These are phyloP conservation scores for Fregetta grallaria DNA, from an alignment of 2,113 vertebrate genomes.

Conservation along the genomic window DNA sequence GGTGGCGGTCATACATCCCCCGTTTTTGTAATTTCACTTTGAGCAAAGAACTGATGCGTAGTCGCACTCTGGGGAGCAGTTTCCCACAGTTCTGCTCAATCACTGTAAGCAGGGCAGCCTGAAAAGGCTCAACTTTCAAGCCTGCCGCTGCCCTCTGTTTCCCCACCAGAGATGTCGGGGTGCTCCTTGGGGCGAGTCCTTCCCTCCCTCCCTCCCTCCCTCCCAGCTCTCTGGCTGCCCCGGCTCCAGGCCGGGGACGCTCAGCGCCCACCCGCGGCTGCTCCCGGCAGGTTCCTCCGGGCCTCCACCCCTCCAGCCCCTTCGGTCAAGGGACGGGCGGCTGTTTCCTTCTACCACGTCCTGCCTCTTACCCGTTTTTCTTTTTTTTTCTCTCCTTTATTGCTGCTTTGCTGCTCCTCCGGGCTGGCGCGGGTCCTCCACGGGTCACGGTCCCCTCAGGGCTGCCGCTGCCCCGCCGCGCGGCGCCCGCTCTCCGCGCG, in stretches of 20 bases:
- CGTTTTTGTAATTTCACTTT: not conserved
- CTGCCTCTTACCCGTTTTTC: not conserved
- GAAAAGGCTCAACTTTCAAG: not conserved
- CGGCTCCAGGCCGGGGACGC: not conserved
- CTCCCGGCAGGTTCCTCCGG: fast-evolving
- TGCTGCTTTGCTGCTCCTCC: not conserved
- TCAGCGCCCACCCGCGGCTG: too few species aligned
- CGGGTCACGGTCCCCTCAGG: too few species aligned
- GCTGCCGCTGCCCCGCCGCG: fast-evolving
- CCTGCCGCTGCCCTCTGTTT: not conserved
- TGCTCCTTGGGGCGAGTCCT: not conserved
- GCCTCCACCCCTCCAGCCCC: too few species aligned
- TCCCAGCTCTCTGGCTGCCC: not conserved
- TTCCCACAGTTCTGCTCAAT: not conserved
- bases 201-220: too few species aligned
- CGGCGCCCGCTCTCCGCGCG: not conserved
- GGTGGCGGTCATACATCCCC: not conserved
- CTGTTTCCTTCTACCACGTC: too few species aligned
- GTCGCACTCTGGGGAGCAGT: not conserved
- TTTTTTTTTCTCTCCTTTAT: fast-evolving
- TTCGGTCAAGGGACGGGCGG: fast-evolving
- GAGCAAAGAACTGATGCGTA: fast-evolving
- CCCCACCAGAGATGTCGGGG: too few species aligned
- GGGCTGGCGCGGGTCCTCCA: fast-evolving
- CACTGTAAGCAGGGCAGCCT: not conserved